These are phyloP conservation scores for Morpho achilles DNA, from an alignment of 2,888 invertebrate genomes.

Conservation along the genomic window DNA sequence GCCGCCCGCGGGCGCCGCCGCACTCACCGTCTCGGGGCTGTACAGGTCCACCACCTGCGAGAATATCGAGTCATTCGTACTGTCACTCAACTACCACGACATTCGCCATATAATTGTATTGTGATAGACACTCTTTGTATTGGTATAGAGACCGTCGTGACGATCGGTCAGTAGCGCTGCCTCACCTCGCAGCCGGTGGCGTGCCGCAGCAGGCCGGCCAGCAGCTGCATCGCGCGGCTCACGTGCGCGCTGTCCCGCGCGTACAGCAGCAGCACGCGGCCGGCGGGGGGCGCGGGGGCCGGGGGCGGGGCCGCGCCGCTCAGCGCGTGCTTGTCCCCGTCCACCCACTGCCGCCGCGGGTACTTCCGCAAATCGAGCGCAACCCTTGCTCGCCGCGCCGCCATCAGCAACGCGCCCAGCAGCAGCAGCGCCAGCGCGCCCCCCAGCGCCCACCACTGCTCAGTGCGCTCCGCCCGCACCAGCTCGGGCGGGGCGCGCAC, in stretches of 20 bases:
- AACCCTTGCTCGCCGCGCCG: constrained; percentile 1
- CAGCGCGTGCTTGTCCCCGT: too few relatives aligned
- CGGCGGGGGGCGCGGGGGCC: constrained; percentile 2
- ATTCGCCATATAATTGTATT: background rate
- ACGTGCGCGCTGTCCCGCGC: constrained; percentile 60
- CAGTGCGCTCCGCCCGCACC: constrained; percentile 2
- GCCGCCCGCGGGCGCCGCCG: constrained; percentile 34
- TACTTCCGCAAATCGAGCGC: constrained; percentile 12
- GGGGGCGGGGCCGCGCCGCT: background rate
- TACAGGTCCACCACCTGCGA: constrained; percentile 53
- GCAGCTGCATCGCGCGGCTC: constrained; percentile 40
- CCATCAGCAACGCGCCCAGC: constrained; percentile 14
- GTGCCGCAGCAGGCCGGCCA: constrained; percentile 42
- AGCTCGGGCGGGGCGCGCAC: background rate
- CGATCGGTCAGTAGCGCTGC: too few relatives aligned
- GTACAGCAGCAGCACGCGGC: constrained; percentile 54
- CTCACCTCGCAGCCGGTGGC: constrained; percentile 3
- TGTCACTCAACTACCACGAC: too few relatives aligned
- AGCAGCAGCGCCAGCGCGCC: constrained; percentile 7
- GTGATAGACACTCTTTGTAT: too few relatives aligned
- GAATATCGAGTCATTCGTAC: too few relatives aligned
- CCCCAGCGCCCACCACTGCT: background rate
- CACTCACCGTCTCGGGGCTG: constrained; percentile 30
- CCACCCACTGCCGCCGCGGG: constrained; percentile 4
- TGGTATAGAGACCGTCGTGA: too few relatives aligned